Evolutionary conservation across 1,140 invertebrate genomes (phyloP).

Genomic region (Drosophila pruinosa): DNA sequence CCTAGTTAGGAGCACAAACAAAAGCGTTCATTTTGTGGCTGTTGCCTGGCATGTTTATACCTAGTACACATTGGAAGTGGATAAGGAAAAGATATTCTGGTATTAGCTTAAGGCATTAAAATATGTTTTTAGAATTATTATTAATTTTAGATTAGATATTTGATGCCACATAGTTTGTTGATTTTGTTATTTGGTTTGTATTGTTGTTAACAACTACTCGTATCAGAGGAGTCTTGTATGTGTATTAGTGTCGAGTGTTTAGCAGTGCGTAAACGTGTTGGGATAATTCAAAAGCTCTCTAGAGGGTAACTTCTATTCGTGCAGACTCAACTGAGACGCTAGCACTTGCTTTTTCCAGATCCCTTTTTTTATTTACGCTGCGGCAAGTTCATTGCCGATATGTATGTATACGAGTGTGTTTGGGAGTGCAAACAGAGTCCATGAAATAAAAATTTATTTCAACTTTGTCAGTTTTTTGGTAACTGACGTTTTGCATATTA

Average conservation of each 20-base stretch:
- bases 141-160: not conserved
- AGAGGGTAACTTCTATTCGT: not conserved
- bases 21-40: conserved; percentile 2
- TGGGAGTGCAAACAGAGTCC: conserved; percentile 54
- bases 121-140: not conserved
- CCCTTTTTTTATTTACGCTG: conserved; percentile 36
- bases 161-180: too few species aligned
- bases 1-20: conserved; percentile 51
- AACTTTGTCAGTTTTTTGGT: conserved; percentile 78
- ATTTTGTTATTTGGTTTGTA: too few species aligned
- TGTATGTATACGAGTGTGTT: conserved; percentile 11
- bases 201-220: too few species aligned
- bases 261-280: not conserved
- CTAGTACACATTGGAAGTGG: not conserved
- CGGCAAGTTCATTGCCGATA: conserved; percentile 79
- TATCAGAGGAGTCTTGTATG: not conserved
- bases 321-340: not conserved
- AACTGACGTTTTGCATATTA: conserved; percentile 78
- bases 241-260: too few species aligned
- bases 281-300: not conserved
- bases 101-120: too few species aligned
- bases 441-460: conserved; percentile 81
- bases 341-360: conserved; percentile 1
- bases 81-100: not conserved
- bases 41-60: conserved; percentile 57